phyloP scores from a whole-genome alignment of 2,888 invertebrate genomes.

The Carpatolechia fugitivella region DNA sequence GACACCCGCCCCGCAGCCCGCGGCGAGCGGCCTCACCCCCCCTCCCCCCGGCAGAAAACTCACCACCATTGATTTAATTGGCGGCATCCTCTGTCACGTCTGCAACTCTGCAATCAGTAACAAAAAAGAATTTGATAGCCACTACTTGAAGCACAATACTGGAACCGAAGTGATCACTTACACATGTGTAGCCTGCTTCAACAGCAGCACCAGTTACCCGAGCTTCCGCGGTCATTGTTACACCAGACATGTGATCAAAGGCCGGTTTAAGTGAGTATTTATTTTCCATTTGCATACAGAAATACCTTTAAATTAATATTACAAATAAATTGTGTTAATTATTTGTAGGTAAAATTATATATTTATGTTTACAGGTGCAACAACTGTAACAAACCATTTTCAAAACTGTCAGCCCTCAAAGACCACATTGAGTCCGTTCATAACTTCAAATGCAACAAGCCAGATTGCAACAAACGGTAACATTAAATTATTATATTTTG shows the following conservation, averaged over 20 bases:
- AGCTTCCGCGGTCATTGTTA: slow-evolving; percentile 81
- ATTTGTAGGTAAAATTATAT: too few relatives aligned
- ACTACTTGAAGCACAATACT: slow-evolving; percentile 65
- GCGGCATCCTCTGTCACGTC: slow-evolving; percentile 79
- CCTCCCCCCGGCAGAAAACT: slow-evolving; percentile 37
- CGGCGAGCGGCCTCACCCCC: slow-evolving; percentile 15
- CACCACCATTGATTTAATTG: slow-evolving; percentile 62
- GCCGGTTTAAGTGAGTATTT: slow-evolving; percentile 72
- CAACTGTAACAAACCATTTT: slow-evolving; percentile 54
- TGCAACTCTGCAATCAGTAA: slow-evolving; percentile 72
- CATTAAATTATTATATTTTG: too few relatives aligned
- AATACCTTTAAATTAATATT: too few relatives aligned
- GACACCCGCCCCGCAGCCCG: slow-evolving; percentile 29
- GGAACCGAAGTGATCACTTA: slow-evolving; percentile 56
- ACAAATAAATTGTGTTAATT: too few relatives aligned
- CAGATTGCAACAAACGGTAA: slow-evolving; percentile 57
- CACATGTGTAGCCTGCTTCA: slow-evolving; percentile 78
- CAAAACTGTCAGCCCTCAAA: slow-evolving; percentile 48
- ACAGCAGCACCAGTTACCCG: slow-evolving; percentile 73
- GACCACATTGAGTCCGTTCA: slow-evolving; percentile 54
- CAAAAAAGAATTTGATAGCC: slow-evolving; percentile 75
- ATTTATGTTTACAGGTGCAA: slow-evolving; percentile 51
- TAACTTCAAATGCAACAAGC: slow-evolving; percentile 44
- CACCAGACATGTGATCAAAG: slow-evolving; percentile 73
- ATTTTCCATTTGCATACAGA: neutral